Evolutionary conservation across 2,113 vertebrate genomes (phyloP).

Genomic region (Prolemur simus): DNA sequence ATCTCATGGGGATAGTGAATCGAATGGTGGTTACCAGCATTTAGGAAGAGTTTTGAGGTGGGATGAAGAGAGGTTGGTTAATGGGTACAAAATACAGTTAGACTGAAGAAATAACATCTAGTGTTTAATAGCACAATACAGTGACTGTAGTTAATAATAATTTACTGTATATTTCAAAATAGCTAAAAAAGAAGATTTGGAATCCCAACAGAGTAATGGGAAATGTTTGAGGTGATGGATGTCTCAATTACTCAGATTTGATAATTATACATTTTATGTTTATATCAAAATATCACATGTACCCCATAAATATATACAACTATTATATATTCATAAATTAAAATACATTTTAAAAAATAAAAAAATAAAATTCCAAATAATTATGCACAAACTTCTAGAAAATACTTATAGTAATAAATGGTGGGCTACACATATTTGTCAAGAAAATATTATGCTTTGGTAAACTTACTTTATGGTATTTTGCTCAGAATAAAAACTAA

Average conservation of each 20-base stretch:
- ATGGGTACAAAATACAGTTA: too few relatives aligned
- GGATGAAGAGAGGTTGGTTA: background rate
- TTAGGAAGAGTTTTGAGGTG: background rate
- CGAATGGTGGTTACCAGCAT: background rate
- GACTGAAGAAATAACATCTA: background rate
- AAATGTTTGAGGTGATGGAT: background rate
- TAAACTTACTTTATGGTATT: slow-evolving; percentile 18
- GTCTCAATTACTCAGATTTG: background rate
- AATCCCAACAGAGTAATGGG: background rate
- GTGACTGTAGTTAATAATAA: background rate
- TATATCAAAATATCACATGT: background rate
- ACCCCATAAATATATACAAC: background rate
- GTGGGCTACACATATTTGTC: background rate
- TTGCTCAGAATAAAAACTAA: slow-evolving; percentile 27
- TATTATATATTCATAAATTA: background rate
- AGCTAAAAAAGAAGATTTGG: background rate
- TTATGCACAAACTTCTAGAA: slow-evolving; percentile 20
- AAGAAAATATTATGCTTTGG: background rate
- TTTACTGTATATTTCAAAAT: background rate
- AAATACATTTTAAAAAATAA: background rate
- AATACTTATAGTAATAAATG: background rate
- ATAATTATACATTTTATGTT: background rate
- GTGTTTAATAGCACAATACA: background rate
- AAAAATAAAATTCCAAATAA: slow-evolving; percentile 14
- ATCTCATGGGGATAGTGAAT: background rate